Evolutionary conservation across 2,113 vertebrate genomes (phyloP).

Genomic region (Callocephalon fimbriatum): DNA sequence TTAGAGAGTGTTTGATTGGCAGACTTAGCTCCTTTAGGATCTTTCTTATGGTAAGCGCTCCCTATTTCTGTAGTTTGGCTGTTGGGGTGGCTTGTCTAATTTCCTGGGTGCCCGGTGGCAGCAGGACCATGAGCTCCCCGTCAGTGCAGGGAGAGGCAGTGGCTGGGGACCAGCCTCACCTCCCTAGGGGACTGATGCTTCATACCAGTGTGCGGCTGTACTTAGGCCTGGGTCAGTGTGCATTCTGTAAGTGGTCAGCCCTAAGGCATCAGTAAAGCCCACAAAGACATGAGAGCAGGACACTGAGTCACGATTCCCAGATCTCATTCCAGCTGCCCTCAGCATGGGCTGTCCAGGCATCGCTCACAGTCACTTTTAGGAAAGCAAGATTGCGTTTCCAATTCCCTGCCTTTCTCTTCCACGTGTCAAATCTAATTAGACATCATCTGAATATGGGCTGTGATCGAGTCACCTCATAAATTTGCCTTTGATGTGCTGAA

Average conservation of each 20-base stretch:
- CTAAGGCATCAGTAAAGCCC: background rate
- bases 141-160: background rate
- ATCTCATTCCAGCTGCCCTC: background rate
- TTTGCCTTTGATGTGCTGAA: background rate
- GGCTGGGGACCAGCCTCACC: rapidly evolving
- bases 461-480: background rate
- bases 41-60: background rate
- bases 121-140: background rate
- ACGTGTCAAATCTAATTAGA: background rate
- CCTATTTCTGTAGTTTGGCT: background rate
- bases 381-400: background rate
- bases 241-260: background rate
- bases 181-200: background rate
- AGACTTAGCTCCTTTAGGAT: background rate
- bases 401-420: background rate
- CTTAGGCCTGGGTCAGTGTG: background rate
- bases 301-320: background rate
- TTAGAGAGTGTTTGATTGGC: constrained; percentile 64
- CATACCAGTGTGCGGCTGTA: background rate
- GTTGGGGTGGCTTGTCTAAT: background rate
- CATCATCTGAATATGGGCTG: background rate
- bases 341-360: background rate
- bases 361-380: background rate
- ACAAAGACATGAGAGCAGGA: background rate
- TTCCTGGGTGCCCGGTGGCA: background rate